A percentile compares a stretch with the other conserved stretches of the same genome.
These are phyloP conservation scores for Drosophila flavopinicola DNA, from an alignment of 2,888 invertebrate species.

Conservation along the genomic window DNA sequence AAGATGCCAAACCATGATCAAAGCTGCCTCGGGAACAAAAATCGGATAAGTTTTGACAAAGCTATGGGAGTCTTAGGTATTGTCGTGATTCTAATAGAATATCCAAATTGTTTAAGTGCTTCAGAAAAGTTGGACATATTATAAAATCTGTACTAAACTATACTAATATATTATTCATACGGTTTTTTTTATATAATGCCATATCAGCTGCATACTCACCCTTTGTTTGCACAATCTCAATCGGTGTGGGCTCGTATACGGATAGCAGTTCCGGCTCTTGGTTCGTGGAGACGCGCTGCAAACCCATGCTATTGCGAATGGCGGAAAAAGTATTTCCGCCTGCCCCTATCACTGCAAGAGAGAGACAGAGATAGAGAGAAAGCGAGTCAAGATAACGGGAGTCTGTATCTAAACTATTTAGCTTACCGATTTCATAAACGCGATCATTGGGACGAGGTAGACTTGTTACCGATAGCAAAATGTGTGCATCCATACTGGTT, in stretches of 20 bases:
- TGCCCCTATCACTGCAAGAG: constrained; percentile 86
- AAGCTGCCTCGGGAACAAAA: too few species aligned
- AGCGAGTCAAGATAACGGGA: neutral
- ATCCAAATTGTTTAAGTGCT: too few species aligned
- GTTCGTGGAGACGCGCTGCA: constrained; percentile 86
- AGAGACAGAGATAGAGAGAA: neutral
- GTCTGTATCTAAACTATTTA: neutral
- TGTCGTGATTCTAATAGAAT: too few species aligned
- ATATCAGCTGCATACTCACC: constrained; percentile 81
- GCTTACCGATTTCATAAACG: constrained; percentile 88
- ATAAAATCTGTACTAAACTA: too few species aligned
- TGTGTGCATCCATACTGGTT: constrained; percentile 89
- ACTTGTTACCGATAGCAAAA: constrained; percentile 86
- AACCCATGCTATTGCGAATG: constrained; percentile 87
- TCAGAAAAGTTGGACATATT: too few species aligned
- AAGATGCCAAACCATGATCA: too few species aligned
- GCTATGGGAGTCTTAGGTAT: too few species aligned
- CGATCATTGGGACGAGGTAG: constrained; percentile 85
- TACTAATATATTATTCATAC: too few species aligned
- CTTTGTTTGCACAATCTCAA: constrained; percentile 87
- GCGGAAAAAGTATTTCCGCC: constrained; percentile 89
- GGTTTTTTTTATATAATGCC: too few species aligned
- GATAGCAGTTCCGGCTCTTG: constrained; percentile 87
- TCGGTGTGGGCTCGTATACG: constrained; percentile 87
- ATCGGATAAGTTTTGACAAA: too few species aligned